phyloP scores from a whole-genome alignment of 2,113 vertebrate species.

The Helogale parvula region DNA sequence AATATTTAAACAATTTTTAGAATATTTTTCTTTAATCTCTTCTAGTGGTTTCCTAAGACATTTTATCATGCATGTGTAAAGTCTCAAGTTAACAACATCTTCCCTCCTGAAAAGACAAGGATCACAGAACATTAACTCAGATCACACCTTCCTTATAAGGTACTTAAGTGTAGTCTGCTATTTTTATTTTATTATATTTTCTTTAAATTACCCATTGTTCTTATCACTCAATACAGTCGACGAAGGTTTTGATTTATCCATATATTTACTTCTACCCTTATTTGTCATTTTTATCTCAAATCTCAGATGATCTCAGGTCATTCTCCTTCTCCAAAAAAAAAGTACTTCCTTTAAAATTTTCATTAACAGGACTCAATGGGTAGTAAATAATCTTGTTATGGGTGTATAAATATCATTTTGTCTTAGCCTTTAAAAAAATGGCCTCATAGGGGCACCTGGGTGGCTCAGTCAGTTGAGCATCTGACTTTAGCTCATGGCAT shows the following conservation, averaged over 20 bases:
- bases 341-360: neutral
- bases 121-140: neutral
- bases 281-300: neutral
- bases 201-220: neutral
- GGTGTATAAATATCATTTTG: neutral
- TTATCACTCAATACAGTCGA: neutral
- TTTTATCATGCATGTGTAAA: neutral
- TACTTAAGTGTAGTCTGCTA: neutral
- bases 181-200: neutral
- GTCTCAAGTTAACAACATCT: neutral
- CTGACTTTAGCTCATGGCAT: too few relatives aligned
- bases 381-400: neutral
- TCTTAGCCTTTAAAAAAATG: neutral
- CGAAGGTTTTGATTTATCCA: neutral
- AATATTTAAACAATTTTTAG: too few relatives aligned
- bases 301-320: neutral
- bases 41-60: neutral
- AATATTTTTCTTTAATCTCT: neutral
- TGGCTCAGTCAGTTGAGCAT: too few relatives aligned
- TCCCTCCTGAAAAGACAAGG: neutral
- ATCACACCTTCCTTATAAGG: neutral
- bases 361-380: neutral
- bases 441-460: too few relatives aligned
- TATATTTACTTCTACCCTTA: neutral
- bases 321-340: neutral